These are phyloP conservation scores for Pelagia noctiluca DNA, from an alignment of 30 jellyfish, hydroid and myxozoan genomes.

Conservation along the genomic window DNA sequence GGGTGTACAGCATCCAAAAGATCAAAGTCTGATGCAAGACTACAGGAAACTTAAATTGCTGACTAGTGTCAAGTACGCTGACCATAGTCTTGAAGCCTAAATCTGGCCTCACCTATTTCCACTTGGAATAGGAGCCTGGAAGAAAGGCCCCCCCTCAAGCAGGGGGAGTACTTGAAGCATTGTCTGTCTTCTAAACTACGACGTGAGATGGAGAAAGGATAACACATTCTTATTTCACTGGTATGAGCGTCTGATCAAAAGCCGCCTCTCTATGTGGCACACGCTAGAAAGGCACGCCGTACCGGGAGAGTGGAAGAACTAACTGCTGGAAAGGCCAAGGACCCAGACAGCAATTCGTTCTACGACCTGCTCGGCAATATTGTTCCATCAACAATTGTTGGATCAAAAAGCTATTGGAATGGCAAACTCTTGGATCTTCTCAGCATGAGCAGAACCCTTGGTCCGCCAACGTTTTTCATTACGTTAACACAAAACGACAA, in stretches of 20 bases:
- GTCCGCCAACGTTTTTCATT: no score
- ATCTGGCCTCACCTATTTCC: constrained; percentile 22
- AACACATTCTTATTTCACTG: neutral
- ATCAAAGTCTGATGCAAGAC: neutral
- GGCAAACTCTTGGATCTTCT: neutral
- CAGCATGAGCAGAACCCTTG: no score
- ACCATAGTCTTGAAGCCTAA: neutral
- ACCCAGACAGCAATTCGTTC: neutral
- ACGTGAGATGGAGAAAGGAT: constrained; percentile 19
- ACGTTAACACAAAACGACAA: no score
- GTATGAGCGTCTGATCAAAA: neutral
- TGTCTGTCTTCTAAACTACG: no score
- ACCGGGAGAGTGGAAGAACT: neutral
- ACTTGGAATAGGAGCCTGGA: constrained; percentile 4
- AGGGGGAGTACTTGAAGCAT: constrained; percentile 9
- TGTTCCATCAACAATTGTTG: no score
- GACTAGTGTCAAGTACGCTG: no score
- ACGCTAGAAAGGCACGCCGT: no score
- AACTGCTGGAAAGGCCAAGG: neutral
- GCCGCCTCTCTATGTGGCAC: no score
- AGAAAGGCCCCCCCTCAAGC: neutral
- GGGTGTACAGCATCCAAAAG: constrained; percentile 19
- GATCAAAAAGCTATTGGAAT: constrained; percentile 13
- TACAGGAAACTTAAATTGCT: neutral
- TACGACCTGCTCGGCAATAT: neutral